Percentiles rank a stretch among this genome's conserved stretches.
Conservation (phyloP, 2,113 vertebrate genomes). For the Narcine bancroftii region DNA sequence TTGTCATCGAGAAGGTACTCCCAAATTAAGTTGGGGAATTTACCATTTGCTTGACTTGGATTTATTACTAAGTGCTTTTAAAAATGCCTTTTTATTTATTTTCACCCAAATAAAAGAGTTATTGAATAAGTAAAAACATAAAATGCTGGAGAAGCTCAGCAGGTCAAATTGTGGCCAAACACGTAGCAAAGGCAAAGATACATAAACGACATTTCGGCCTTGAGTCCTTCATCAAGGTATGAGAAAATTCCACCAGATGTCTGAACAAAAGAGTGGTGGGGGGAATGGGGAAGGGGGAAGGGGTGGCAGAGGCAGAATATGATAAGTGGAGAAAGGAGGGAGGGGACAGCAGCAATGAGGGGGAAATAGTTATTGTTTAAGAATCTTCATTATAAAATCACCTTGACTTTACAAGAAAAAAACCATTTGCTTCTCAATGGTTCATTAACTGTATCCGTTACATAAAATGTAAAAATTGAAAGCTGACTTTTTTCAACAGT, state of each 20-base stretch:
- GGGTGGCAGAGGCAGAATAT: no score
- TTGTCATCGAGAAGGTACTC: background rate
- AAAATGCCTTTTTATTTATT: background rate
- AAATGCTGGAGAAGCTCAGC: no score
- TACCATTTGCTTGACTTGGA: background rate
- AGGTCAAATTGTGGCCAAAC: no score
- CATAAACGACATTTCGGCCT: no score
- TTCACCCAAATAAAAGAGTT: background rate
- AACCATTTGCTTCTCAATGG: background rate
- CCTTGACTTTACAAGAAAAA: background rate
- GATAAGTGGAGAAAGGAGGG: no score
- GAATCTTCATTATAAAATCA: background rate
- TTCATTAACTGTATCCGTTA: background rate
- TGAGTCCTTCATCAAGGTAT: no score
- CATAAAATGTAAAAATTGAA: background rate
- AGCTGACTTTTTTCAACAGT: background rate
- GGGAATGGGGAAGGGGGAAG: no score
- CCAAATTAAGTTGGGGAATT: background rate
- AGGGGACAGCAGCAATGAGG: no score
- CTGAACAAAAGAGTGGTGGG: no score
- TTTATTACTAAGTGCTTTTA: background rate
- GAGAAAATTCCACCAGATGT: no score
- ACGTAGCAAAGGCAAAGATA: no score
- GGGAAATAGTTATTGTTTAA: background rate
- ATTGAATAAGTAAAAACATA: no score